Evolutionary conservation across 2,797 vertebrate species (phyloP).

Genomic region (Cuculus canorus): DNA sequence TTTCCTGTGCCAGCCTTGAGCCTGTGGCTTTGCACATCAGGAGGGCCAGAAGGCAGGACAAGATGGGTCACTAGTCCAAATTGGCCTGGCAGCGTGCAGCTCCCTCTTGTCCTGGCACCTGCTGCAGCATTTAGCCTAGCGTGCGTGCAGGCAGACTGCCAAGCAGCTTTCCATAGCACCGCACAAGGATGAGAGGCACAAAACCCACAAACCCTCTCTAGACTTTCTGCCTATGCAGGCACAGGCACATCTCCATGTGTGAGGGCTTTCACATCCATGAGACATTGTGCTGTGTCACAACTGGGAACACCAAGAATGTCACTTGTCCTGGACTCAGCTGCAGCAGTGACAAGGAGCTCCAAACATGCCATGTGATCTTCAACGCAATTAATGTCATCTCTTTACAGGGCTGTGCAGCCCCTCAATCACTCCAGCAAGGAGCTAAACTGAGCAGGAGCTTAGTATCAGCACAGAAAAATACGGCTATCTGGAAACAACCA

Average conservation of each 20-base stretch:
- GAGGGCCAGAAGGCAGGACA: neutral
- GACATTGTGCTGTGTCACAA: rapidly evolving
- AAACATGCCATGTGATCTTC: neutral
- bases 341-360: neutral
- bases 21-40: rapidly evolving
- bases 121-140: neutral
- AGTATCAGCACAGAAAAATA: neutral
- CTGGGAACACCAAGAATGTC: neutral
- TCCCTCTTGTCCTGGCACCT: neutral
- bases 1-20: neutral
- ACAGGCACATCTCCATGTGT: rapidly evolving
- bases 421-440: neutral
- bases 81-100: neutral
- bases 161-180: neutral
- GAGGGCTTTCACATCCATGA: neutral
- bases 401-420: neutral
- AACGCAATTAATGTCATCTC: neutral
- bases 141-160: neutral
- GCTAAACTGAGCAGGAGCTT: neutral
- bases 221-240: neutral
- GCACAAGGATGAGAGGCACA: rapidly evolving
- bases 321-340: neutral
- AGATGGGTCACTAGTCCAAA: neutral
- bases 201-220: rapidly evolving
- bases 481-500: neutral